Percentiles rank a stretch among this genome's conserved stretches.
phyloP scores from a whole-genome alignment of 2,888 invertebrate species.

The Chironomus tentans region DNA sequence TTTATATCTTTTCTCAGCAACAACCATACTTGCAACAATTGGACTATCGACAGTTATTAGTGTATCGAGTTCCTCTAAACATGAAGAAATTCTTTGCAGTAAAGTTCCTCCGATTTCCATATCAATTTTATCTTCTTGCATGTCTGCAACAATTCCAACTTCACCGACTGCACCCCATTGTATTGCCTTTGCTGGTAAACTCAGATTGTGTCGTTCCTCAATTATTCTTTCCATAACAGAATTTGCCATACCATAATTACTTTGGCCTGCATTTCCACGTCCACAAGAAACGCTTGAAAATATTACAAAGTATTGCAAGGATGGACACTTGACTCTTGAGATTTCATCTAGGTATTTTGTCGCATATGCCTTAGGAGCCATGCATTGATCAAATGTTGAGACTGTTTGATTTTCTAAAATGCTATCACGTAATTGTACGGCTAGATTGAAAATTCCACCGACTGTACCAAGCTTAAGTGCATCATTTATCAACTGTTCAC shows the following conservation, averaged over 20 bases:
- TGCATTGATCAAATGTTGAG: constrained; percentile 58
- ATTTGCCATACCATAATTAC: constrained; percentile 85
- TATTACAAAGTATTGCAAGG: constrained; percentile 67
- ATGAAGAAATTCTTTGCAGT: constrained; percentile 77
- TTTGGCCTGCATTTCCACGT: constrained; percentile 83
- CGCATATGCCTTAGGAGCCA: constrained; percentile 69
- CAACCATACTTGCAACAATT: constrained; percentile 74
- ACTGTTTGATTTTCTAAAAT: constrained; percentile 55
- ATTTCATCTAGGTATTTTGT: constrained; percentile 66
- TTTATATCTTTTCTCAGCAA: constrained; percentile 68
- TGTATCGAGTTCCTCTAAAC: constrained; percentile 61
- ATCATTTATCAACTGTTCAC: too few relatives aligned
- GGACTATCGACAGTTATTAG: constrained; percentile 62
- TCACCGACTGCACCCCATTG: constrained; percentile 94
- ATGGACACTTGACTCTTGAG: constrained; percentile 49
- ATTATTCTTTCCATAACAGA: constrained; percentile 83
- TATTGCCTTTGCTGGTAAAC: constrained; percentile 70
- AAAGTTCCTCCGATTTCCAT: constrained; percentile 69
- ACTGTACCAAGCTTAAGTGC: too few relatives aligned
- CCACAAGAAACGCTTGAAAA: constrained; percentile 90
- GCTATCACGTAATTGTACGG: too few relatives aligned
- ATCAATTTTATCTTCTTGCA: constrained; percentile 59
- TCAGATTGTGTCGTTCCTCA: constrained; percentile 58
- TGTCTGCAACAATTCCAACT: constrained; percentile 70
- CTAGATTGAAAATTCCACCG: too few relatives aligned